phyloP scores from a whole-genome alignment of 2,888 invertebrate genomes.

The Agrypnus murinus region DNA sequence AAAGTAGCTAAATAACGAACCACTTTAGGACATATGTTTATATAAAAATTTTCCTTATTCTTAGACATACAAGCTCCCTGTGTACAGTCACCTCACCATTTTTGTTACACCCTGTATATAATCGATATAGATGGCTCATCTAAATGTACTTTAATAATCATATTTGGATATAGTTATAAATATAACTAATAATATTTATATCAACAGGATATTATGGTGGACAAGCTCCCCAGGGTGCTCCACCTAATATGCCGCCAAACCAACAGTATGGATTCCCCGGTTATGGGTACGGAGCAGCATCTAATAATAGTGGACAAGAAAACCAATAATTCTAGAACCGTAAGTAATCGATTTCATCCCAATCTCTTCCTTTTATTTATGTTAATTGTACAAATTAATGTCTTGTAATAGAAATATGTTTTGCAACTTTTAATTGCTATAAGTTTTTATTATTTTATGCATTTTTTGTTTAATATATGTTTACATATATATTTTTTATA shows the following conservation, averaged over 20 bases:
- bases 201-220: slow-evolving; percentile 67
- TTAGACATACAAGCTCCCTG: no score
- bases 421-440: slow-evolving; percentile 6
- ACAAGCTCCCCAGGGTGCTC: slow-evolving; percentile 64
- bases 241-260: slow-evolving; percentile 67
- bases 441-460: slow-evolving; percentile 5
- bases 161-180: no score
- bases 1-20: no score
- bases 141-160: no score
- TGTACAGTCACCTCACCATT: no score
- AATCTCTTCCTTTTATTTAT: neutral
- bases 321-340: slow-evolving; percentile 45
- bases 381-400: no score
- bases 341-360: slow-evolving; percentile 39
- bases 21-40: no score
- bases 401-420: neutral
- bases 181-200: no score
- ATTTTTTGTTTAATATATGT: slow-evolving; percentile 26
- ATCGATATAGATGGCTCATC: no score
- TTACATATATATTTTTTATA: slow-evolving; percentile 8
- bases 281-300: slow-evolving; percentile 68
- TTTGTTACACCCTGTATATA: no score
- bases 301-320: slow-evolving; percentile 51
- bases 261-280: slow-evolving; percentile 70
- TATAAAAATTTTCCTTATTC: no score